Evolutionary conservation across 2,113 vertebrate genomes (phyloP), one percentile per base, ranked within the genome.

Genomic region (Prunella fulvescens): DNA sequence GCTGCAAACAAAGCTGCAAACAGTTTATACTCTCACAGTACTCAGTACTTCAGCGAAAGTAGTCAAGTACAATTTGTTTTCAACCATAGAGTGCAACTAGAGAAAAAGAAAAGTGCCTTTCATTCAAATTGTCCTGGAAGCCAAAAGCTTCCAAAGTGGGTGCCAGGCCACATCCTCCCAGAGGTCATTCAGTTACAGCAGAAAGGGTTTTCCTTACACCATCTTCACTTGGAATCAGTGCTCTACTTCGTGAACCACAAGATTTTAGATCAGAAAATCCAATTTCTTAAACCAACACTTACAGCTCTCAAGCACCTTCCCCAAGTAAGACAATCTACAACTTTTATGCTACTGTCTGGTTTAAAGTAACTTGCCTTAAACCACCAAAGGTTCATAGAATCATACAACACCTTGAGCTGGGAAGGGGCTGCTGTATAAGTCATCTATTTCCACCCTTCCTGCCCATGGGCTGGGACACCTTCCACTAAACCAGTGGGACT

Each of bases 91-190:
- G 5, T 37, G 22, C 58, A 88, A 88, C 17, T 13, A 28, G 14
- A 82, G n/a, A 80, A 76, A 80, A 86, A 94, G 53, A 77, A 77
- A 92, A 86, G 72, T 86, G 88, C 12, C 67, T 81, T 94, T 93
- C 84, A 80, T 71, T 82, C 88, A 92, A 78, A 77, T 39, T 42
- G 44, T 28, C 78, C 42, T 71, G 72, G 64, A 95, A 92, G 71
- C 51, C 70, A 78, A 80, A 76, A 81, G 56, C 31, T 78, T 78
- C 67, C 39, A 7, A 86, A 90, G 51, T 28, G 54, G 17, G 24
- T 62, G 56, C 86, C 74, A 93, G 62, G 62, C 40, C 78, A 73
- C 4, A 3, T 40, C 58, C 58, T 90, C 53, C 39, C 60, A 42
- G 33, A 87, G 64, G 70, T 89, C 77, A 82, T 29, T 64, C 51